Percentiles rank a stretch among this genome's conserved stretches.
These are phyloP conservation scores for Schizothorax lantsangensis DNA, from an alignment of 2,797 vertebrate genomes.

Conservation along the genomic window DNA sequence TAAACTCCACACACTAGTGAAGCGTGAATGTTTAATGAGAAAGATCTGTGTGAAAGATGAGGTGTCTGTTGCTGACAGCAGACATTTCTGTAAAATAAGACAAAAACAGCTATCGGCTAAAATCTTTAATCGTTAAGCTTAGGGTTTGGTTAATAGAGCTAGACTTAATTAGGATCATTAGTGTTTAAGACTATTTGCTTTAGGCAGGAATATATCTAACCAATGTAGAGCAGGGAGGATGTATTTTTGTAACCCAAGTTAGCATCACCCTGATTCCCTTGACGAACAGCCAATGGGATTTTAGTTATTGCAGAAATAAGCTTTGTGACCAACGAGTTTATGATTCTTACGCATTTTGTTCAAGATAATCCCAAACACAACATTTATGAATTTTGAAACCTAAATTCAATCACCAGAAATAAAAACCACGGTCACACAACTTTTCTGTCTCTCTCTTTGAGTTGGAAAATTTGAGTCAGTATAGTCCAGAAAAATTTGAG, in stretches of 20 bases:
- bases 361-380: not conserved
- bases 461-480: not conserved
- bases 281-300: not conserved
- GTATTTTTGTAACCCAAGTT: not conserved
- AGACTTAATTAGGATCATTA: not conserved
- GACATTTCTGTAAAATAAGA: conserved; percentile 6
- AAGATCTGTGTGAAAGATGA: not conserved
- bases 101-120: not conserved
- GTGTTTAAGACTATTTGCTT: not conserved
- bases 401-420: not conserved
- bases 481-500: too few species aligned
- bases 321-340: not conserved
- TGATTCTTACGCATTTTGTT: not conserved
- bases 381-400: not conserved
- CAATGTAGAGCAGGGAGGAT: not conserved
- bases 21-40: conserved; percentile 2
- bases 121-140: not conserved
- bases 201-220: not conserved
- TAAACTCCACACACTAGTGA: conserved; percentile 4
- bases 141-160: not conserved
- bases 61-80: conserved; percentile 8
- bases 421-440: not conserved
- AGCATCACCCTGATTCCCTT: not conserved
- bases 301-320: not conserved
- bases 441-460: not conserved